These are phyloP conservation scores for Drosophila ananassae DNA, from an alignment of 1,140 invertebrate species.

Conservation along the genomic window DNA sequence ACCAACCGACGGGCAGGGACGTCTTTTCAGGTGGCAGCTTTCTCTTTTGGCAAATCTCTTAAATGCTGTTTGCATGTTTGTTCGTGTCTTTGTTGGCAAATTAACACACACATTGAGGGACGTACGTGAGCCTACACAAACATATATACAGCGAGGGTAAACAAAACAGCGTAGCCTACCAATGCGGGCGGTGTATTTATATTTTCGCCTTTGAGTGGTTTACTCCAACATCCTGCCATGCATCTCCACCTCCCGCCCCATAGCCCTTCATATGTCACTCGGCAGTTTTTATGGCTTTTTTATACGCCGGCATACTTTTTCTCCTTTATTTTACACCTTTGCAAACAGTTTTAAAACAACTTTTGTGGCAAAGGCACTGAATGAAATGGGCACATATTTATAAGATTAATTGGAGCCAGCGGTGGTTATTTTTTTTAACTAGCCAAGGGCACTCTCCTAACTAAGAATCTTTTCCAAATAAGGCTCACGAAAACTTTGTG, in stretches of 20 bases:
- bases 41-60: conserved; percentile 68
- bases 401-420: conserved; percentile 32
- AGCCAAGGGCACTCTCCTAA: background rate
- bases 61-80: conserved; percentile 76
- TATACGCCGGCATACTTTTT: conserved; percentile 33
- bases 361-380: conserved; percentile 23
- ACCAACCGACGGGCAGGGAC: conserved; percentile 24
- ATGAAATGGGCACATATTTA: conserved; percentile 40
- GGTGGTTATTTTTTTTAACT: background rate
- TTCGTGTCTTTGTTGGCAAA: conserved; percentile 79
- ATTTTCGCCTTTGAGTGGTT: conserved; percentile 76
- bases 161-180: conserved; percentile 67
- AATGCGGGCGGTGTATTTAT: conserved; percentile 73
- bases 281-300: conserved; percentile 47
- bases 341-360: conserved; percentile 40
- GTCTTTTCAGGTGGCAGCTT: conserved; percentile 58
- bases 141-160: conserved; percentile 65
- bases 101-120: conserved; percentile 68
- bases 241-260: conserved; percentile 1
- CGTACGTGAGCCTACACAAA: conserved; percentile 68
- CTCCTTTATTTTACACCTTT: conserved; percentile 58
- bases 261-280: conserved; percentile 25
- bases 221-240: conserved; percentile 32
- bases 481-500: too few relatives aligned
- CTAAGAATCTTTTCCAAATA: background rate